Base-by-base conservation (phyloP, 1,140 invertebrate species). In the Phenacoccus solenopsis region DNA sequence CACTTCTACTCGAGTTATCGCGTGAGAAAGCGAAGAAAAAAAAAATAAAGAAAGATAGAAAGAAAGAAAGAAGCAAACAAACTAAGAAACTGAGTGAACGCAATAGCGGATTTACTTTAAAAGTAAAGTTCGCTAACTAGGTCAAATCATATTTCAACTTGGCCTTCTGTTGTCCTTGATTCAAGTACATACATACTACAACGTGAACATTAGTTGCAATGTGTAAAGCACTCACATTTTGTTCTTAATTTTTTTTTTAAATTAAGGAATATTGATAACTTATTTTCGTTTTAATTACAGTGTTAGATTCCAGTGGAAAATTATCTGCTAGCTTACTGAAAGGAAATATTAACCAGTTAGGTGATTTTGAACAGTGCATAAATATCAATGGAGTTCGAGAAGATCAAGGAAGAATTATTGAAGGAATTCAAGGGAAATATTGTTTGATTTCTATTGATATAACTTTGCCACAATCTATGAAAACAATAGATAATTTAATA, bases 291-390 rank as follows among this genome's bases (percentile, higher is more conserved):
- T 75, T 77, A 77, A 72, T 84, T 82, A 67, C 78, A 85, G 85
- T 86, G 84, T 82, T 84, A 75, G 85, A 87, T 74, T 79, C 85
- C 2, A 82, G 83, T 7, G 84, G 83, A 0, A 86, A 86, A 76
- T 75, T 84, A 1, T 83, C 84, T 35, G 85, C 85, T 5, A 85
- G 85, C 56, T 77, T 86, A 21, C 72, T 87, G 21, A 85, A 80
- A 75, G 85, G 85, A 38, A 87, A 87, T 74, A 79, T 86, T 9
- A 86, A 86, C 79, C 84, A 86, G 69, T 78, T 83, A 5, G 85
- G 85, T 10, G 85, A 87, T 73, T 86, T 84, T 70, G 84, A 86
- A 74, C 83, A 85, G 72, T 87, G 85, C 73, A 49, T 86, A 59
- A 76, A 75, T 67, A 16, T 64, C 1, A 1, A 64, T 9, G 59